Evolutionary conservation across 2,888 invertebrate species (phyloP), one percentile per base, ranked within the genome.

Genomic region (Ornithoptera alexandrae): DNA sequence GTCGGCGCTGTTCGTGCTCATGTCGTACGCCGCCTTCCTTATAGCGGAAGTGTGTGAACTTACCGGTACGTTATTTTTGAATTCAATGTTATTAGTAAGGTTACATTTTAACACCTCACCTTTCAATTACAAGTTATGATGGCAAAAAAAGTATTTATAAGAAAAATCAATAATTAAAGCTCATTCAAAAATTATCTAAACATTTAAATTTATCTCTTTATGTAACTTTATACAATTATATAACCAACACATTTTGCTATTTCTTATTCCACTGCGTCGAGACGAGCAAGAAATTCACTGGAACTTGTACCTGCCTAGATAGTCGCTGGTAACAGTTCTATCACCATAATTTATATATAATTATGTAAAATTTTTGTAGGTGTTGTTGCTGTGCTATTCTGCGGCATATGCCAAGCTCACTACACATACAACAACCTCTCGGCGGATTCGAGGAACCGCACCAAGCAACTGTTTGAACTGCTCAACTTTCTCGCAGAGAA

Each of bases 351-450:
- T 12, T 46, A 2, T 15, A 46, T 46, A 46, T 15, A 46, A 12
- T 15, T 46, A 3, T 46, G 46, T 69, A 64, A 56, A 50, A 62
- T 66, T 62, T 68, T 75, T 72, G 0, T 87, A 96, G 96, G 97
- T 68, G 98, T 99, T 74, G 99, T 99, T 17, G 97, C 99, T 65
- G 98, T 99, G 0, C 87, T 99, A 62, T 99, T 99, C 90, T 99
- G 99, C 90, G 99, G 99, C 42, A 99, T 99, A 80, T 98, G 98
- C 83, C 99, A 99, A 91, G 99, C 99, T 24, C 99, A 99, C 90
- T 99, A 99, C 87, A 99, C 99, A 0, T 99, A 97, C 92, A 99
- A 99, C 90, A 98, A 98, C 89, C 90, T 98, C 53, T 98, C 98
- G 0, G 94, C 95, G 68, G 97, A 98, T 82, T 97, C 98, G 0